phyloP scores from a whole-genome alignment of 1,140 invertebrate species.

The Euglossa dilemma region DNA sequence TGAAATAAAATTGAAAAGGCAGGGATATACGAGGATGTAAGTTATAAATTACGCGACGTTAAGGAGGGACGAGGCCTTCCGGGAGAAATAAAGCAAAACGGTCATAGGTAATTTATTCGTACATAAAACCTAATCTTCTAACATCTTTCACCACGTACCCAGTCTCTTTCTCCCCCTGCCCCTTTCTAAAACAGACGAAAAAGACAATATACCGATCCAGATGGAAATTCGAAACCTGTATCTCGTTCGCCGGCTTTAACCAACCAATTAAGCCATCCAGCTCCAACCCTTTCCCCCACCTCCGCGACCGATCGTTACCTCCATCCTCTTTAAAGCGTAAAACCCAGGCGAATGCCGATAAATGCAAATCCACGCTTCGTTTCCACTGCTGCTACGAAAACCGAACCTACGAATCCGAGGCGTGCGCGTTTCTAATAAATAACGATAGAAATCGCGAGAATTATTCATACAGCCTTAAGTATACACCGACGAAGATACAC shows the following conservation, averaged over 20 bases:
- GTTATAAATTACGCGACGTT: no score
- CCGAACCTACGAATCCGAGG: neutral
- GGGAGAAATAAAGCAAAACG: neutral
- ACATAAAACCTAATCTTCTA: neutral
- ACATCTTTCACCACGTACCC: neutral
- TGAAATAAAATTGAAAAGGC: no score
- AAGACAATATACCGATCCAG: neutral
- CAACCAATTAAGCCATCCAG: neutral
- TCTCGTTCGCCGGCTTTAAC: neutral
- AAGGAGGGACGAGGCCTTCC: neutral
- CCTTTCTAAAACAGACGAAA: neutral
- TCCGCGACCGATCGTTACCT: neutral
- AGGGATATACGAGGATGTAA: no score
- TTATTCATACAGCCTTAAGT: conserved; percentile 14
- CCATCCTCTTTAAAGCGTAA: neutral
- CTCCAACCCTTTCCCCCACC: neutral
- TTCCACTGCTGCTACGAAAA: no score
- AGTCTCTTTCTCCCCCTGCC: no score
- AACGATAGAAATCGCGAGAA: conserved; percentile 6
- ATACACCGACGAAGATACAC: neutral
- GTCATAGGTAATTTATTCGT: neutral
- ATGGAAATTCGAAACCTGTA: neutral
- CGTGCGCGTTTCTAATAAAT: neutral
- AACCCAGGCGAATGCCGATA: neutral
- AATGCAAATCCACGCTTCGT: neutral